phyloP scores from a whole-genome alignment of 2,888 invertebrate genomes.

The Apodemia zela region DNA sequence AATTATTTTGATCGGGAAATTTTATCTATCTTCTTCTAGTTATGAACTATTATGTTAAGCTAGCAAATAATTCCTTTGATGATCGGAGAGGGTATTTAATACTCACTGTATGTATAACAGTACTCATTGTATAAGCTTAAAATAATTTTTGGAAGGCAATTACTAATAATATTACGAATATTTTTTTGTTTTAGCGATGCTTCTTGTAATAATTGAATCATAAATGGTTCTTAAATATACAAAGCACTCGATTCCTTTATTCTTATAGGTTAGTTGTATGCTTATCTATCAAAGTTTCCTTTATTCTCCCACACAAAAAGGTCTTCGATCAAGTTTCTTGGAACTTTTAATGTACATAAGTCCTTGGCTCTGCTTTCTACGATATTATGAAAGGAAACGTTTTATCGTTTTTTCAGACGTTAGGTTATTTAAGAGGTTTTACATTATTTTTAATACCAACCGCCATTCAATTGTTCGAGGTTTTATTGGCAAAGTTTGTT shows the following conservation, averaged over 20 bases:
- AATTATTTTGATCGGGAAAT: too few relatives aligned
- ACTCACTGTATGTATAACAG: too few relatives aligned
- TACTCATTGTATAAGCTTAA: too few relatives aligned
- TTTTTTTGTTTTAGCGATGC: neutral
- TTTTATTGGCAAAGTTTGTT: conserved; percentile 3
- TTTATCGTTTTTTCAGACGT: conserved; percentile 35
- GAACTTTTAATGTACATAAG: conserved; percentile 60
- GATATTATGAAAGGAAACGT: conserved; percentile 33
- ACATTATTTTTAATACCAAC: conserved; percentile 13
- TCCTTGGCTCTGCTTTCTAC: conserved; percentile 36
- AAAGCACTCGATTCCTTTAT: conserved; percentile 20
- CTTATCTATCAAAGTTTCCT: conserved; percentile 40
- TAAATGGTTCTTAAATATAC: neutral
- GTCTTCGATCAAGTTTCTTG: conserved; percentile 42
- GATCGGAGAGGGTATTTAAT: too few relatives aligned
- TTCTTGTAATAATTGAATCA: neutral
- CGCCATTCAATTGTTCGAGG: neutral
- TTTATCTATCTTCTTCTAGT: too few relatives aligned
- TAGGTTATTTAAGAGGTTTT: conserved; percentile 22
- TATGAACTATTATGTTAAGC: too few relatives aligned
- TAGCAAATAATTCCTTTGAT: too few relatives aligned
- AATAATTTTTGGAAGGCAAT: neutral
- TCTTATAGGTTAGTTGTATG: conserved; percentile 37
- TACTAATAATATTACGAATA: neutral
- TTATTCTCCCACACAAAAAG: conserved; percentile 41